Conservation (phyloP, 2,113 vertebrate genomes). For the Chaetodon auriga region DNA sequence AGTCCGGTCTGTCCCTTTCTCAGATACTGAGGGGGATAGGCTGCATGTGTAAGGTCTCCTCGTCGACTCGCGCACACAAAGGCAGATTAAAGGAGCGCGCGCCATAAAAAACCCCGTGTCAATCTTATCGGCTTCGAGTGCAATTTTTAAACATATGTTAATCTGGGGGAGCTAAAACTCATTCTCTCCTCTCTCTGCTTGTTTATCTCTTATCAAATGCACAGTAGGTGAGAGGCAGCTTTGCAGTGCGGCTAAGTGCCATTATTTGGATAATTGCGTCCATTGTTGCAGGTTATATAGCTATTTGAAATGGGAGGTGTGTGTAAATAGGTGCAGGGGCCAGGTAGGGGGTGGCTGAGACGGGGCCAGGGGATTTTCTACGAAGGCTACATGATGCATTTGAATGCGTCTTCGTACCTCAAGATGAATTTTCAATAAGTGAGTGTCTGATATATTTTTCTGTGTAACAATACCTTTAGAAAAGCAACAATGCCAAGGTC, state of each 20-base stretch:
- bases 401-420: conserved; percentile 60
- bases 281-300: conserved; percentile 83
- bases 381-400: conserved; percentile 69
- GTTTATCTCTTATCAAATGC: conserved; percentile 84
- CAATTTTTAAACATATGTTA: conserved; percentile 88
- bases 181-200: conserved; percentile 75
- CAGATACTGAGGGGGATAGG: conserved; percentile 61
- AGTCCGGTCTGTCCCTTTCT: conserved; percentile 51
- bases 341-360: conserved; percentile 71
- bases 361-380: conserved; percentile 69
- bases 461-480: conserved; percentile 59
- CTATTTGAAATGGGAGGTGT: conserved; percentile 82
- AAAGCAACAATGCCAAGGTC: conserved; percentile 65
- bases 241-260: conserved; percentile 77
- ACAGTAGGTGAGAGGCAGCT: conserved; percentile 82
- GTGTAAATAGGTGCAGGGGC: conserved; percentile 80
- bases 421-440: conserved; percentile 73
- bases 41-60: conserved; percentile 75
- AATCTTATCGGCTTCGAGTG: conserved; percentile 85
- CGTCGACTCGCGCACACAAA: conserved; percentile 76
- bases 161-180: conserved; percentile 82
- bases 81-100: conserved; percentile 73
- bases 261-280: conserved; percentile 87
- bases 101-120: conserved; percentile 82
- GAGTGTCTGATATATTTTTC: conserved; percentile 58